Base-by-base conservation (phyloP, 2,888 invertebrate species). In the Protodeltote pygarga region DNA sequence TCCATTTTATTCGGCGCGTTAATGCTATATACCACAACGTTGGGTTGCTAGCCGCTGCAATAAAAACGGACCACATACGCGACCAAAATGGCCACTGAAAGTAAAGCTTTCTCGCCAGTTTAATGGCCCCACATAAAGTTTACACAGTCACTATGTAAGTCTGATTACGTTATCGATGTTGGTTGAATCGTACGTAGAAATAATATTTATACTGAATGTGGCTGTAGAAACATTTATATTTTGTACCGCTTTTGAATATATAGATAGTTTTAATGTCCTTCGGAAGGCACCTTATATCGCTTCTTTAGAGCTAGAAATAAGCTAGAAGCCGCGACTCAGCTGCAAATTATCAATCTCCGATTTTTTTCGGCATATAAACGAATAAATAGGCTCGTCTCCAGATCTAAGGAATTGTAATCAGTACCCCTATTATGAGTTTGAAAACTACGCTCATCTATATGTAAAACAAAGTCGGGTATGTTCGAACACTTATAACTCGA, bases 81-180 rank as follows among this genome's bases (percentile, higher is more conserved):
- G 6, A n/a, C 8, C 16, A 19, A 45, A 48, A 52, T 42, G 25
- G 17, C 11, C 39, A 28, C 14, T 64, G 33, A 60, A 64, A 35
- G 32, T 23, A 54, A 25, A 51, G 44, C 28, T 13, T 15, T 25
- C 31, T n/a, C 55, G 48, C 50, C 6, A 9, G n/a, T 62, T 55
- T 64, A 34, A 57, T 46, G 41, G 65, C 63, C 58, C 1, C 45
- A 61, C 46, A 53, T 51, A 51, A 59, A 73, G 59, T 64, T 64
- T 55, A 60, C 50, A 53, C 51, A 58, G 49, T 46, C 58, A 39
- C 51, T 64, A 64, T 65, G 69, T 72, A 61, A 66, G 54, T 52
- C 42, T 73, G 68, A 73, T 73, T 73, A 62, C 58, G 61, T 62
- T 66, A 73, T 66, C 51, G 53, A 61, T 57, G 51, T 47, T 41